Base-by-base conservation (phyloP, 1,140 invertebrate genomes). In the Penaeus indicus region DNA sequence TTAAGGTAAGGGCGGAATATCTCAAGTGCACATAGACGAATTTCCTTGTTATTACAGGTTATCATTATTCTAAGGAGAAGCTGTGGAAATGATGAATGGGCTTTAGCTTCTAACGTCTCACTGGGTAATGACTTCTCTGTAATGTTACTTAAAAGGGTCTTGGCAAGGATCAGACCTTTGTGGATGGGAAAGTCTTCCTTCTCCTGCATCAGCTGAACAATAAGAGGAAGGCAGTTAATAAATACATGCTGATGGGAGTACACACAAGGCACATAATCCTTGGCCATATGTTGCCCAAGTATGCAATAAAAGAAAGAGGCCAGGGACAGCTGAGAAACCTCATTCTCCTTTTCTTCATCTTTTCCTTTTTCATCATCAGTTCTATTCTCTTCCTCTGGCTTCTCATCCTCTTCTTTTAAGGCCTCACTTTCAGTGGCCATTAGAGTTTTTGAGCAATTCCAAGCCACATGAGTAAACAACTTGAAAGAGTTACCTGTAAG, bases 221-320 rank as follows among this genome's bases (percentile, higher is more conserved):
- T 32, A 13, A 88, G 75, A 79, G 87, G 87, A 19, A 88, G 69
- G n/a, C 87, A 88, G 60, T 22, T 79, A 19, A 88, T 60, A 78
- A 84, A 88, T 61, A 88, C 81, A 88, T 78, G 84, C 72, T 88
- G 87, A 60, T 84, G 80, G 62, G 87, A 84, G 25, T 88, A 88
- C 38, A 88, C 81, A 42, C 63, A 77, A 38, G 86, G 87, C 21
- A 88, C 67, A 62, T 27, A 84, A 21, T 88, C 87, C 62, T 21
- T 64, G 60, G 81, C 87, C 87, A 88, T 88, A 61, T 84, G 16
- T 64, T 88, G 87, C 62, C 87, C 75, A 22, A 88, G 27, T 32
- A 83, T 61, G 64, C 87, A 88, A 42, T 88, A 88, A 77, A 88
- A 84, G 42, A 84, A 88, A 78, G 64, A 79, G 19, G 87, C 80